Evolutionary conservation across 2,797 vertebrate genomes (phyloP).

Genomic region (Coilia nasus): DNA sequence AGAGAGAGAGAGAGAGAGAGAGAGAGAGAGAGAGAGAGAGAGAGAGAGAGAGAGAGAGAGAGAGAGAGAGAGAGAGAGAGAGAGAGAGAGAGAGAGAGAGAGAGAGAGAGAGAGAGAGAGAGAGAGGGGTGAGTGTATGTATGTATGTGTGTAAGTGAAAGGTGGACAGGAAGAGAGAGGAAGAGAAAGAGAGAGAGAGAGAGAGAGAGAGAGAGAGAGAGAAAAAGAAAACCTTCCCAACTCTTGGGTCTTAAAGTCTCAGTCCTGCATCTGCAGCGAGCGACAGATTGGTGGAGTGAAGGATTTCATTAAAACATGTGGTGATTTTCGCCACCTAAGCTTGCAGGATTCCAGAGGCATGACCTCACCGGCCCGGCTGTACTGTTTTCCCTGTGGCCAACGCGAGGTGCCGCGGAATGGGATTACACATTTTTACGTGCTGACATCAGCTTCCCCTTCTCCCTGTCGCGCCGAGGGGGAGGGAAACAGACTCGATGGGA

Average conservation of each 20-base stretch:
- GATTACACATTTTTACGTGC: conserved; percentile 76
- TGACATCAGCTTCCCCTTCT: conserved; percentile 74
- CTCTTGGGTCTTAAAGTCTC: conserved; percentile 28
- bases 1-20: neutral
- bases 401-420: conserved; percentile 68
- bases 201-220: conserved; percentile 43
- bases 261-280: conserved; percentile 65
- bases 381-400: conserved; percentile 71
- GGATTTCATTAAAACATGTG: conserved; percentile 80
- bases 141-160: too few species aligned
- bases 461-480: conserved; percentile 44
- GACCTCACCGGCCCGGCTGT: conserved; percentile 68
- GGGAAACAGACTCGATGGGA: conserved; percentile 68
- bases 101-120: conserved; percentile 48
- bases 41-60: conserved; percentile 51
- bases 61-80: conserved; percentile 34
- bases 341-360: conserved; percentile 71
- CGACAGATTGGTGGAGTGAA: conserved; percentile 71
- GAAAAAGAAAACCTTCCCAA: neutral
- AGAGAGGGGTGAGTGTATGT: too few species aligned
- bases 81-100: conserved; percentile 36
- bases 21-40: conserved; percentile 46
- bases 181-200: conserved; percentile 50
- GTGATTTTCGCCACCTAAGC: conserved; percentile 71
- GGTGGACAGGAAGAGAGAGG: too few species aligned